phyloP scores from a whole-genome alignment of 2,888 invertebrate genomes.

The Amphimallon solstitiale region DNA sequence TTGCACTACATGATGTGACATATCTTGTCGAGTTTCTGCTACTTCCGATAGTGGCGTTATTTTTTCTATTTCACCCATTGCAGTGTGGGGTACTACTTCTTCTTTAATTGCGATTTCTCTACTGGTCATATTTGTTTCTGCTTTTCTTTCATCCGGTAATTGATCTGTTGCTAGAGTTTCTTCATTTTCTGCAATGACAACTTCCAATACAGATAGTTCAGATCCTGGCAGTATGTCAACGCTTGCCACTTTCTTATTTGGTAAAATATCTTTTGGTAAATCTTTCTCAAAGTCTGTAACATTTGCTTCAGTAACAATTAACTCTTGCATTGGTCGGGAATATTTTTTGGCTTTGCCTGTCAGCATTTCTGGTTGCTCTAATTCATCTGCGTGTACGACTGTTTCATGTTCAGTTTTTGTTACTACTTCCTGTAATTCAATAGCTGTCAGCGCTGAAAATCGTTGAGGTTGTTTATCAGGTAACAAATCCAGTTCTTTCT shows the following conservation, averaged over 20 bases:
- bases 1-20: slow-evolving; percentile 63
- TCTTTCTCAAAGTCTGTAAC: slow-evolving; percentile 67
- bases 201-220: slow-evolving; percentile 71
- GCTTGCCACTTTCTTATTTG: slow-evolving; percentile 67
- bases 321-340: slow-evolving; percentile 65
- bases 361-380: slow-evolving; percentile 60
- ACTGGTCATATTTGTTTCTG: slow-evolving; percentile 66
- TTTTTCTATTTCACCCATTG: slow-evolving; percentile 63
- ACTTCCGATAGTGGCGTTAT: slow-evolving; percentile 61
- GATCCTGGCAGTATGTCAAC: slow-evolving; percentile 68
- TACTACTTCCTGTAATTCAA: slow-evolving; percentile 64
- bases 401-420: slow-evolving; percentile 64
- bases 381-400: slow-evolving; percentile 62
- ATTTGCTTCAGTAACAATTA: slow-evolving; percentile 66
- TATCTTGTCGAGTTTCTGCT: slow-evolving; percentile 61
- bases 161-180: slow-evolving; percentile 61
- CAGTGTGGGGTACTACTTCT: slow-evolving; percentile 61
- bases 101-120: slow-evolving; percentile 67
- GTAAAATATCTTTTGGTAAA: slow-evolving; percentile 65
- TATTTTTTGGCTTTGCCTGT: slow-evolving; percentile 65
- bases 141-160: slow-evolving; percentile 64
- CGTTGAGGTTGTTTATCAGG: slow-evolving; percentile 58
- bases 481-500: slow-evolving; percentile 63
- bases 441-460: slow-evolving; percentile 60
- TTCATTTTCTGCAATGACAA: slow-evolving; percentile 66